These are phyloP conservation scores for Troilus luridus DNA, from an alignment of 2,888 invertebrate species.

Conservation along the genomic window DNA sequence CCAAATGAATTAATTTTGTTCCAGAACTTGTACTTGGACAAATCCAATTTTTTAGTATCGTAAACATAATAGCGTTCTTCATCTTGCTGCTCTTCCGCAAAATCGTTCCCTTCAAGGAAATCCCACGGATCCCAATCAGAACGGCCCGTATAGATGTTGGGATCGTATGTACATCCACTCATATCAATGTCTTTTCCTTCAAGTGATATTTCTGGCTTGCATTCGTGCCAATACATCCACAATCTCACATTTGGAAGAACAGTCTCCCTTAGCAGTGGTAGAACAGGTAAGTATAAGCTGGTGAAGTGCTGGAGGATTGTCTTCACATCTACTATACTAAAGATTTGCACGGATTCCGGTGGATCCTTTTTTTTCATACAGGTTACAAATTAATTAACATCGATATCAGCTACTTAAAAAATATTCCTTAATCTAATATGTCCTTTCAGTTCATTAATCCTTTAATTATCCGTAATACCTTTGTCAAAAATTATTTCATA, in stretches of 20 bases:
- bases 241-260: constrained; percentile 31
- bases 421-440: background rate
- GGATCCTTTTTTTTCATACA: background rate
- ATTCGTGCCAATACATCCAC: constrained; percentile 17
- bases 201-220: background rate
- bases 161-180: background rate
- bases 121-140: constrained; percentile 20
- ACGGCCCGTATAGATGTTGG: background rate
- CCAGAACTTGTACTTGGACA: background rate
- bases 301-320: background rate
- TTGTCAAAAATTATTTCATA: too few relatives aligned
- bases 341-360: background rate
- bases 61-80: background rate
- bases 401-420: background rate
- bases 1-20: background rate
- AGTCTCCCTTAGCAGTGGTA: background rate
- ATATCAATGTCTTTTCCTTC: background rate
- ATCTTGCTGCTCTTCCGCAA: background rate
- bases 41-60: background rate
- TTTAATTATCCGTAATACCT: too few relatives aligned
- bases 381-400: background rate
- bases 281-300: constrained; percentile 27
- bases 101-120: background rate
- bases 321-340: background rate
- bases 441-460: background rate